Evolutionary conservation across 2,888 invertebrate species (phyloP), one percentile per base, ranked within the genome.

Genomic region (Heliconius hortense): DNA sequence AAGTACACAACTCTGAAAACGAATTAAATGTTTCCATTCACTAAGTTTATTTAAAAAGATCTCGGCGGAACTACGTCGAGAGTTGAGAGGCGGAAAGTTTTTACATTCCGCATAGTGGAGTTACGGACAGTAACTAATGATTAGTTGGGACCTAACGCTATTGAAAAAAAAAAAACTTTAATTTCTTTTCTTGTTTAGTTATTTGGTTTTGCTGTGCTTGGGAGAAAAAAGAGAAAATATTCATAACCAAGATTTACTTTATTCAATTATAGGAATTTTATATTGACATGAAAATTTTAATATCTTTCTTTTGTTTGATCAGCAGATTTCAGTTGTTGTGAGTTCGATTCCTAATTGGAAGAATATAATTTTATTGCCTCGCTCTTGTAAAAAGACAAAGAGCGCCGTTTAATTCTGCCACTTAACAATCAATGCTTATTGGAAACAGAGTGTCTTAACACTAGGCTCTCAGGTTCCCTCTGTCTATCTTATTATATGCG

Each of bases 11-110:
- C 21, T 71, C 60, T 43, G 21, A 71, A 39, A 28, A 60, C 24
- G 59, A 39, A 71, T 60, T 39, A 71, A 69, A 69, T 69, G 53
- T 68, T 69, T 39, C 43, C 35, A 60, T 71, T 71, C 24, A 71
- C 39, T 43, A 71, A 71, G 71, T 71, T 71, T 60, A 71, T 60
- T 60, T 60, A 71, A 71, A 66, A 60, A 71, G 70, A 71, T 60
- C 60, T 60, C 21, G 28, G 24, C 21, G 24, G 53, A 56, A 69
- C 15, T 68, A 11, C 68, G 53, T n/a, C 60, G 71, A 39, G 21
- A 39, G 60, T 39, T 39, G 24, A 35, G 56, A 60, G 18, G 21
- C 59, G 71, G n/a, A 70, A 71, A 71, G 35, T 71, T 71, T 59
- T 26, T 70, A 56, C 59, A 59, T 59, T 70, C 70, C 39, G 21